Base-by-base conservation (phyloP, 2,888 invertebrate species). In the Fabriciana adippe region DNA sequence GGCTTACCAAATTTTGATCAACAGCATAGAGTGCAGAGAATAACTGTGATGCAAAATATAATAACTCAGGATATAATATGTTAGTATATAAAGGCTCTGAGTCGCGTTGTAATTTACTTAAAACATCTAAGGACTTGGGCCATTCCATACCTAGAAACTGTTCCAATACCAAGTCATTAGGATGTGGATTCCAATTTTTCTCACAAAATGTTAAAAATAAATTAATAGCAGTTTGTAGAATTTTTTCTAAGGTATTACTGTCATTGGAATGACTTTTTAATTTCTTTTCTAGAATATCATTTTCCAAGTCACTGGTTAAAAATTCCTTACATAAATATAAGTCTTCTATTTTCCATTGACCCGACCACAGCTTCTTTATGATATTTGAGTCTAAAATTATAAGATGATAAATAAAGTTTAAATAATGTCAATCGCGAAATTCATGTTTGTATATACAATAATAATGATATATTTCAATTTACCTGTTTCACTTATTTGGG, bases 161-260 rank as follows among this genome's bases (percentile, higher is more conserved):
- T 15, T 85, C 81, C 57, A 93, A 77, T 55, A 85, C 79, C 0
- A 91, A 79, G 48, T 89, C 82, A 41, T 93, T 81, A 55, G 92
- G 86, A 4, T 97, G 96, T 0, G 97, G 96, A 61, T 95, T 95
- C 94, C 97, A 98, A 87, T 98, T 98, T 64, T 93, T 93, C 83
- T 97, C 96, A 64, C 97, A 93, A 87, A 97, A 98, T 35, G 93
- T 93, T 61, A 96, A 90, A 41, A 97, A 87, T 73, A 95, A 93
- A 50, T 95, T 93, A 18, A 96, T 92, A 2, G 95, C 96, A 63
- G 94, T 84, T 62, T 90, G 81, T 15, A 95, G 81, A 73, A 95
- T 84, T 68, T 92, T 82, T 64, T 82, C 72, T 21, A 75, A 73
- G 21, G 66, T 74, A 11, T 69, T 68, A 72, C 83, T 78, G 31